Conservation (phyloP, 2,888 invertebrate genomes). For the Cephus nigrinus region DNA sequence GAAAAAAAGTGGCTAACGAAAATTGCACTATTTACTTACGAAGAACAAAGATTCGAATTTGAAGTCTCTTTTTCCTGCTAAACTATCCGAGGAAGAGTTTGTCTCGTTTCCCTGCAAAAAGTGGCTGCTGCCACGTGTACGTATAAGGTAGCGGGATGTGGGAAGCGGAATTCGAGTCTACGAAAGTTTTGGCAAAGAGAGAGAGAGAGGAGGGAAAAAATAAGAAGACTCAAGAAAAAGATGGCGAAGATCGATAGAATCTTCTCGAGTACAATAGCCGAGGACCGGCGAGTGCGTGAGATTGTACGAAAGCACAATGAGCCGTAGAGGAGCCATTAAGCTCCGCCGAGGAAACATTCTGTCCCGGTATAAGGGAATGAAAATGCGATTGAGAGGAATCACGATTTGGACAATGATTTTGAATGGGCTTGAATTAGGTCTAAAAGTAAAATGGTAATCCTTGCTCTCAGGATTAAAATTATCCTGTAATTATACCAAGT, state of each 20-base stretch:
- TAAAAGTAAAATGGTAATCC: background rate
- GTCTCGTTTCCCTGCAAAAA: too few species aligned
- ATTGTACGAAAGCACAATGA: slow-evolving; percentile 15
- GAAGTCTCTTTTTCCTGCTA: background rate
- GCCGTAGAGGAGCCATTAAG: slow-evolving; percentile 20
- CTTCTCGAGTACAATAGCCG: slow-evolving; percentile 41
- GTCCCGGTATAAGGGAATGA: slow-evolving; percentile 23
- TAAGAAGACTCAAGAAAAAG: background rate
- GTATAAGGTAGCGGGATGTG: background rate
- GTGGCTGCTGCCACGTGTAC: background rate
- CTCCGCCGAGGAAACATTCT: slow-evolving; percentile 27
- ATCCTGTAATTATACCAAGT: background rate
- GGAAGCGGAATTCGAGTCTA: background rate
- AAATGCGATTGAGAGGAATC: slow-evolving; percentile 12
- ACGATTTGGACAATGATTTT: background rate
- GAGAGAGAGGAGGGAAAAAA: slow-evolving; percentile 4
- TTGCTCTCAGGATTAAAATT: background rate
- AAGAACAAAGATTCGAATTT: background rate
- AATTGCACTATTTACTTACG: background rate
- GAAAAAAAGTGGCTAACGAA: too few species aligned
- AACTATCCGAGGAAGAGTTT: background rate
- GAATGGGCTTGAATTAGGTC: too few species aligned
- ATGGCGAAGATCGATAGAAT: slow-evolving; percentile 38
- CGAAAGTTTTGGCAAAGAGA: background rate
- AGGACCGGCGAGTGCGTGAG: slow-evolving; percentile 16